Percentiles rank a stretch among this genome's conserved stretches.
Conservation (phyloP, 2,797 vertebrate species). For the Hapalemur alaotrensis region DNA sequence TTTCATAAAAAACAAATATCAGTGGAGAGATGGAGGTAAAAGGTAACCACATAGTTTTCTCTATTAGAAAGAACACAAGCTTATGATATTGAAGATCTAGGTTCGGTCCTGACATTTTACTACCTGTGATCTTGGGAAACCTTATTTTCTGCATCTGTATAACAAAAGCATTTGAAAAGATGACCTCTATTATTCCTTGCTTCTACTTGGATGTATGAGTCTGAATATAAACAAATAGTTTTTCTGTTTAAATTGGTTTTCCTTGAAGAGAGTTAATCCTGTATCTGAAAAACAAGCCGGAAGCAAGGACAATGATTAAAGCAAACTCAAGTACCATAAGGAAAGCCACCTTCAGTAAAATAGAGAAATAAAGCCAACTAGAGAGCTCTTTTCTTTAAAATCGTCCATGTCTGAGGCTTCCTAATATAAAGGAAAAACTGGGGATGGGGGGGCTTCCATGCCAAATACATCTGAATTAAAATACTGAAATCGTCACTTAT, state of each 20-base stretch:
- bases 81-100: neutral
- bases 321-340: neutral
- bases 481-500: neutral
- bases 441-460: neutral
- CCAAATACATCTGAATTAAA: neutral
- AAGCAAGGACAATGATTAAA: conserved; percentile 50
- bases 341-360: neutral
- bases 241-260: conserved; percentile 56
- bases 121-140: neutral
- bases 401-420: neutral
- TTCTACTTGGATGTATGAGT: neutral
- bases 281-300: conserved; percentile 49
- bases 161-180: neutral
- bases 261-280: conserved; percentile 51
- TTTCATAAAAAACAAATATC: neutral
- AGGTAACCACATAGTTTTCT: neutral
- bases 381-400: neutral
- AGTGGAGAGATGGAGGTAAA: neutral
- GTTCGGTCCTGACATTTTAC: neutral
- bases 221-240: conserved; percentile 38
- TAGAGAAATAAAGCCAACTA: neutral
- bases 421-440: neutral
- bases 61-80: neutral
- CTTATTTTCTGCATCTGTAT: neutral
- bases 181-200: conserved; percentile 47